A percentile compares a stretch with the other conserved stretches of the same genome.
Conservation (phyloP, 1,140 invertebrate genomes). For the Onthophagus taurus region DNA sequence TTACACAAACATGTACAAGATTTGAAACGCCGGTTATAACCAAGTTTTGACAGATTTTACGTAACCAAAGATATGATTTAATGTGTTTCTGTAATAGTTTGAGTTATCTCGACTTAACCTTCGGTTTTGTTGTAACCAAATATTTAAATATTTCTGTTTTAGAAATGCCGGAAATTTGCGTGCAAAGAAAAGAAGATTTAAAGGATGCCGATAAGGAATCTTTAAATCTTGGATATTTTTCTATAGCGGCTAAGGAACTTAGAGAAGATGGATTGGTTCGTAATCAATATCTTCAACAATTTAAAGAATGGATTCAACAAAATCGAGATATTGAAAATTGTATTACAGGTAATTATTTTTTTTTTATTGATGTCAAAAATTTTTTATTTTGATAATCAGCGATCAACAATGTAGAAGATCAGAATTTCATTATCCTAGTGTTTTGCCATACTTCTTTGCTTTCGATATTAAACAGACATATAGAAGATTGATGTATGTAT, state of each 20-base stretch:
- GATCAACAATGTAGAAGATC: background rate
- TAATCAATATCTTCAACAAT: conserved; percentile 49
- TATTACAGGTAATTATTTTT: conserved; percentile 43
- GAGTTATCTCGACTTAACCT: no score
- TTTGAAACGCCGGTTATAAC: no score
- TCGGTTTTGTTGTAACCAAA: no score
- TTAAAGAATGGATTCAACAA: conserved; percentile 58
- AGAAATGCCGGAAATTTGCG: background rate
- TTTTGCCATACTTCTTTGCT: background rate
- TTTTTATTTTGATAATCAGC: background rate
- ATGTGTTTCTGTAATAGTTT: no score
- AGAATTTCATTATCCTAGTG: background rate
- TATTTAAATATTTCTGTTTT: no score
- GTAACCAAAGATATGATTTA: no score
- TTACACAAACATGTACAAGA: no score
- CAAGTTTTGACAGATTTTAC: no score
- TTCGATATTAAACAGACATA: background rate
- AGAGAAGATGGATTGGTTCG: conserved; percentile 50
- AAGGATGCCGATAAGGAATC: no score
- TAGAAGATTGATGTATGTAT: background rate
- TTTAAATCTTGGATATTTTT: no score
- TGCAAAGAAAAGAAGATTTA: conserved; percentile 1
- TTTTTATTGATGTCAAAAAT: background rate
- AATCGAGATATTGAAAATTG: conserved; percentile 57
- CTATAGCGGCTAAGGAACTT: conserved; percentile 52